Base-by-base conservation (phyloP, 2,113 vertebrate genomes). In the Lontra canadensis region DNA sequence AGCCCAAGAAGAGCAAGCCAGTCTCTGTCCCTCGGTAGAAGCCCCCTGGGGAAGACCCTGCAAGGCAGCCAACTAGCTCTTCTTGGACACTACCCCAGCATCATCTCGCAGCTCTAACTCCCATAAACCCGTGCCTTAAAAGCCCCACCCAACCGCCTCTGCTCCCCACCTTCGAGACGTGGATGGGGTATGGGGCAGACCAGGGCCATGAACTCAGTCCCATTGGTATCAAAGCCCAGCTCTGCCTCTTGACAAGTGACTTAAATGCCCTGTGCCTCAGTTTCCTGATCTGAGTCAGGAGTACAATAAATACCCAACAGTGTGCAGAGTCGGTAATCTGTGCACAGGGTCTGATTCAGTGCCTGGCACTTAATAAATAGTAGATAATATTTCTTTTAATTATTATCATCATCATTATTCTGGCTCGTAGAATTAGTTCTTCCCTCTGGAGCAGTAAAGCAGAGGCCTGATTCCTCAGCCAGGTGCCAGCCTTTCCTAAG, bases 361-460 rank as follows among this genome's bases (percentile, higher is more conserved):
- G 9, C 85, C 80, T 47, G 55, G 88, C 69, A 3, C 63, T 80
- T 57, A 71, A 89, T 47, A 73, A 55, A 61, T 1, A 88, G 47
- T 6, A 95, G 14, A 69, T 49, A 34, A 9, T 47, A 85, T 12
- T 80, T 94, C 79, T 83, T 76, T 88, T 86, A 39, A 71, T 81
- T 76, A 83, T 79, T 29, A 73, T 21, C 47, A 7, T 25, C 67
- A 76, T 88, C 59, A n/a, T 84, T 52, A 63, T 42, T 61, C 61
- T 65, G 18, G 42, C 81, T 90, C 44, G 71, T 26, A 95, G 67
- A 93, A 89, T 71, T 29, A 55, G 26, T 25, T 42, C 80, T 78
- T 88, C 87, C 90, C 49, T 94, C 59, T 18, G 29, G 63, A 95
- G 55, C 29, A 15, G 18, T 93, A 95, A 87, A 89, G 36, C 49